phyloP scores from a whole-genome alignment of 92 coral and sea anemone species.

The Pocillopora meandrina region DNA sequence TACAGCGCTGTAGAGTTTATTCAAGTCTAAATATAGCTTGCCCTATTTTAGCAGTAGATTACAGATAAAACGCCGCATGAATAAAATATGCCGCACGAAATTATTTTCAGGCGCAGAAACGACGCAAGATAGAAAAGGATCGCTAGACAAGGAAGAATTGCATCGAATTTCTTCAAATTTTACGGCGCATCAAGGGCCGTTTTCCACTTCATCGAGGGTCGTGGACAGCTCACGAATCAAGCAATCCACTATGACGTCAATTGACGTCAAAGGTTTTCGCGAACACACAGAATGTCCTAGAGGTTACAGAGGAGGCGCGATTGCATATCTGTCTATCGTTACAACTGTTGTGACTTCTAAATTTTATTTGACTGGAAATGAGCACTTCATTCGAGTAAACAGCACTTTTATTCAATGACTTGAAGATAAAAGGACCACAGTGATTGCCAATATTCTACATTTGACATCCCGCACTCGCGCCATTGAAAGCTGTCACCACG shows the following conservation, averaged over 20 bases:
- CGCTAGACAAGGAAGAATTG: neutral
- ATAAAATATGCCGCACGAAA: conserved; percentile 18
- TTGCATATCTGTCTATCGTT: neutral
- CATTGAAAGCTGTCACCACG: too few species aligned
- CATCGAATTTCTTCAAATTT: neutral
- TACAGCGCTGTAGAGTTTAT: conserved; percentile 28
- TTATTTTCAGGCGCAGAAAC: neutral
- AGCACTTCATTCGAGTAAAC: conserved; percentile 7
- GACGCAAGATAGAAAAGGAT: neutral
- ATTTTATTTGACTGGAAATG: neutral
- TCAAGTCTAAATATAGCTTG: conserved; percentile 47
- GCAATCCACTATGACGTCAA: conserved; percentile 59
- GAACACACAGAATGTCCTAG: neutral
- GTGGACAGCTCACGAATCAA: conserved; percentile 20
- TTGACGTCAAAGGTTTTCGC: conserved; percentile 68
- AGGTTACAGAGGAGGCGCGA: neutral
- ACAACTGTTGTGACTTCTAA: neutral
- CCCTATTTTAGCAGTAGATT: conserved; percentile 40
- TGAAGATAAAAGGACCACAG: too few species aligned
- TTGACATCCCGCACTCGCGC: too few species aligned
- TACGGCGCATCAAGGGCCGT: neutral
- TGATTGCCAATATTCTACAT: neutral
- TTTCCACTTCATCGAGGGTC: conserved; percentile 22
- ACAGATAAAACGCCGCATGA: conserved; percentile 16
- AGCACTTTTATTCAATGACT: neutral